phyloP scores from a whole-genome alignment of 2,113 vertebrate genomes.

The Cephalopterus ornatus region DNA sequence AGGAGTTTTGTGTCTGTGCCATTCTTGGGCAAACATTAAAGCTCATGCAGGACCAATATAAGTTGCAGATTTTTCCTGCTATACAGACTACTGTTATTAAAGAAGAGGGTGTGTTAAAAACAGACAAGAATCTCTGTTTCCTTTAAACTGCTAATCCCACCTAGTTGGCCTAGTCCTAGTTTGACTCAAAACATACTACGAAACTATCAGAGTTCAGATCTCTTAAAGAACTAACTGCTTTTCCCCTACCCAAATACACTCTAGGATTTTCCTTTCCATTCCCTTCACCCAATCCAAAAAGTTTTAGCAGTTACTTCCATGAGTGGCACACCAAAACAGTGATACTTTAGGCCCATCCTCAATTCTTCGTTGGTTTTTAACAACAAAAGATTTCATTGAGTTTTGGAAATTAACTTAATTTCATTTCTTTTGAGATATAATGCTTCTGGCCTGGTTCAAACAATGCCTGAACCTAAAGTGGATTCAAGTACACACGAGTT shows the following conservation, averaged over 20 bases:
- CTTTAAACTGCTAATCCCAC: neutral
- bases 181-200: neutral
- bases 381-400: neutral
- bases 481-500: neutral
- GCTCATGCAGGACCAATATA: neutral
- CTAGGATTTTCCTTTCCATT: neutral
- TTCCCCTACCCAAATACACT: neutral
- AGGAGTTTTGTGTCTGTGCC: neutral
- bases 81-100: neutral
- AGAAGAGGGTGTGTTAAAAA: neutral
- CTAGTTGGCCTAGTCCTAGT: neutral
- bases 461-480: rapidly evolving
- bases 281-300: neutral
- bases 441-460: neutral
- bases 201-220: neutral
- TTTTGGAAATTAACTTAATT: neutral
- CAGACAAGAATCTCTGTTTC: neutral
- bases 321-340: neutral
- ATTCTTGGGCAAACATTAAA: neutral
- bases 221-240: neutral
- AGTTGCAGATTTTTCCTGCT: neutral
- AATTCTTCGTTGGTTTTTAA: neutral
- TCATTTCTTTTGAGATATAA: neutral
- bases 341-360: neutral
- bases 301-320: neutral